Evolutionary conservation across 2,888 invertebrate species (phyloP), one percentile per base, ranked within the genome.

Genomic region (Aproaerema taeniolella): DNA sequence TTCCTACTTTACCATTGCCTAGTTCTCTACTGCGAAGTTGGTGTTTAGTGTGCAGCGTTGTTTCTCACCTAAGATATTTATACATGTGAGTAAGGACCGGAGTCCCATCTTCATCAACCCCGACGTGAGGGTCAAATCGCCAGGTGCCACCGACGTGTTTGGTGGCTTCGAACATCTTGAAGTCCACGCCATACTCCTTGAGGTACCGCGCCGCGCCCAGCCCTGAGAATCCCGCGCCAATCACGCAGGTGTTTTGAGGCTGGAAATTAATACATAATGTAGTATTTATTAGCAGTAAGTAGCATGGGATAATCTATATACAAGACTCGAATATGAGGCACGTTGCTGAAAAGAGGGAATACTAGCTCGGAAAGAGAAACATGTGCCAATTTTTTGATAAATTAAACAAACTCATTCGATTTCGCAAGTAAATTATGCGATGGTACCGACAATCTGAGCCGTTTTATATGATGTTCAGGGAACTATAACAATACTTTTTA

Each of bases 1-100:
- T n/a, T n/a, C n/a, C n/a, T n/a, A n/a, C n/a, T n/a, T n/a, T n/a
- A n/a, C n/a, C n/a, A n/a, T n/a, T n/a, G n/a, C n/a, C n/a, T n/a
- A n/a, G n/a, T n/a, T n/a, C n/a, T n/a, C n/a, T n/a, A n/a, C n/a
- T n/a, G n/a, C n/a, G n/a, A n/a, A n/a, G n/a, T n/a, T n/a, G n/a
- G n/a, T n/a, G n/a, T n/a, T n/a, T n/a, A n/a, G n/a, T n/a, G n/a
- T n/a, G n/a, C n/a, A n/a, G n/a, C n/a, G n/a, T n/a, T n/a, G n/a
- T n/a, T n/a, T n/a, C n/a, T n/a, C 52, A 79, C 85, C 82, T 78
- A 2, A 96, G 79, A 59, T 91, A 89, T 62, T 91, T 89, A 63
- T 96, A 96, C 92, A 95, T 93, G 75, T 94, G 93, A 3, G 93
- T 91, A 64, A 92, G 93, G 8, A 94, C 74, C 0, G 92, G 92